A percentile compares a stretch with the other conserved stretches of the same genome.
Evolutionary conservation across 2,797 vertebrate genomes (phyloP).

Genomic region (Aphelocoma californica): DNA sequence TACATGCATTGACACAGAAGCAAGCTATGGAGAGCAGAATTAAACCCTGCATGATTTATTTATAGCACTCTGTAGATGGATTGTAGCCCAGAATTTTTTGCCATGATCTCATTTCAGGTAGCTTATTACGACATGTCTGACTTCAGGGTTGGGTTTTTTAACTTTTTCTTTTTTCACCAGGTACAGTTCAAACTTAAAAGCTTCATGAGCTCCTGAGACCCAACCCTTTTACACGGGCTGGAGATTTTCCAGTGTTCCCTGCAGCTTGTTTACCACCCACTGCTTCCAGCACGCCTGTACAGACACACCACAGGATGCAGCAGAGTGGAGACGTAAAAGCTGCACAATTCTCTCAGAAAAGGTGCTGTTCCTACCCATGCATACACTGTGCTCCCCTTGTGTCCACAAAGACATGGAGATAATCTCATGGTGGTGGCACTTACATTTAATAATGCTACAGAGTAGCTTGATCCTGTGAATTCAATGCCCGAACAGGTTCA

Average conservation of each 20-base stretch:
- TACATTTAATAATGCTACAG: background rate
- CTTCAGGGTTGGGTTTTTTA: background rate
- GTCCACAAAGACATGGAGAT: background rate
- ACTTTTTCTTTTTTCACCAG: background rate
- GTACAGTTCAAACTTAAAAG: conserved; percentile 25
- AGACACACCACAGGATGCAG: background rate
- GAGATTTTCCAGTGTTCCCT: conserved; percentile 42
- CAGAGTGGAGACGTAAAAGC: background rate
- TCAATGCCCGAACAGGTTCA: background rate
- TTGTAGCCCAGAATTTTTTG: background rate
- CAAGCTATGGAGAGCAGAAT: background rate
- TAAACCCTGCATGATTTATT: background rate
- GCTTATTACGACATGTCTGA: background rate
- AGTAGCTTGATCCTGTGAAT: background rate
- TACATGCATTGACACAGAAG: background rate
- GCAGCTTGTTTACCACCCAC: conserved; percentile 40
- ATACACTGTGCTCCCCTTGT: background rate
- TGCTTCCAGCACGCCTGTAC: background rate
- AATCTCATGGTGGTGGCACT: background rate
- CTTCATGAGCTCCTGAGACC: background rate
- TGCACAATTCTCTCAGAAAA: background rate
- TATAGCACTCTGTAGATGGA: background rate
- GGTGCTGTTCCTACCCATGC: background rate
- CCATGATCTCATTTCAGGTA: background rate
- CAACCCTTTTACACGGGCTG: conserved; percentile 10